phyloP scores from a whole-genome alignment of 2,113 vertebrate species.

The Balaeniceps rex region DNA sequence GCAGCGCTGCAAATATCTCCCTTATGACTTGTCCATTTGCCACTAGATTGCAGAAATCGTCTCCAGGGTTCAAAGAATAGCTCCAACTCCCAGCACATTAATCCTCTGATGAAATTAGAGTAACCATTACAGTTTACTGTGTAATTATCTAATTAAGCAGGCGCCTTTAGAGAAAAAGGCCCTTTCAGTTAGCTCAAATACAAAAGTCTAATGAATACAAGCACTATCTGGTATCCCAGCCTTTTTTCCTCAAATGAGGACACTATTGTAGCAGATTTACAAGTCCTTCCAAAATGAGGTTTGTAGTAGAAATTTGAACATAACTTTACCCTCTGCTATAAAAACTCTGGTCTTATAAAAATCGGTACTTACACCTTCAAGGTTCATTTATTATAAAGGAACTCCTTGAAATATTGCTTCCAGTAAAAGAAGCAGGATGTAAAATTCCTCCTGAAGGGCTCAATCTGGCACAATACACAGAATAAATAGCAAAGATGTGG shows the following conservation, averaged over 20 bases:
- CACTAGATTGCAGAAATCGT: not conserved
- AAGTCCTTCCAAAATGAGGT: not conserved
- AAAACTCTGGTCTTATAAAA: not conserved
- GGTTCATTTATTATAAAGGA: not conserved
- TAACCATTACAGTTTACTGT: not conserved
- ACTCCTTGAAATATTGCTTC: not conserved
- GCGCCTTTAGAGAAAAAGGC: not conserved
- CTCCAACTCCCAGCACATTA: not conserved
- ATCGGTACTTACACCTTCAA: not conserved
- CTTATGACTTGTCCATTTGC: not conserved
- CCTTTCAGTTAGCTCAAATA: not conserved
- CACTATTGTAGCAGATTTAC: not conserved
- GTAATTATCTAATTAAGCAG: not conserved
- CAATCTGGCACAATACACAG: not conserved
- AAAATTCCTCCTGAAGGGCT: not conserved
- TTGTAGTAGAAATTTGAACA: not conserved
- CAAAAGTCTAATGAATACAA: not conserved
- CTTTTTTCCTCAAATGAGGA: not conserved
- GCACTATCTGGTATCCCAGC: not conserved
- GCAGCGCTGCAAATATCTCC: not conserved
- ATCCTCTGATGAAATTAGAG: not conserved
- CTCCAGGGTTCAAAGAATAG: not conserved
- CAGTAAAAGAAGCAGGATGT: not conserved
- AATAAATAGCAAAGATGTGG: not conserved
- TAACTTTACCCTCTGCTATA: not conserved